A percentile compares a stretch with the other conserved stretches of the same genome.
Evolutionary conservation across 2,888 invertebrate genomes (phyloP).

Genomic region (Dryobotodes eremita): DNA sequence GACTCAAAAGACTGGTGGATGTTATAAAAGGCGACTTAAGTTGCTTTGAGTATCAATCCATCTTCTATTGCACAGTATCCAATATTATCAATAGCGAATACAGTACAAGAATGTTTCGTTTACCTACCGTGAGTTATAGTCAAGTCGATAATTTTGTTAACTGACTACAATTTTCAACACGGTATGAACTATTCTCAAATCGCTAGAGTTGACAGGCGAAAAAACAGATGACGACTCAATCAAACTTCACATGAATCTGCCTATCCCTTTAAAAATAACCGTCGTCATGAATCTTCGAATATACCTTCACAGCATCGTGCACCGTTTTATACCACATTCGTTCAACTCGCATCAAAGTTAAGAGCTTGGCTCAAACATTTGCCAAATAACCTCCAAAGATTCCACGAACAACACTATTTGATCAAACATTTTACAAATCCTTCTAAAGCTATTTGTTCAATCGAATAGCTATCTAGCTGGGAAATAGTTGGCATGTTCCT

Average conservation of each 20-base stretch:
- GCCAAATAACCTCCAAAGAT: constrained; percentile 53
- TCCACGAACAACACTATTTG: constrained; percentile 63
- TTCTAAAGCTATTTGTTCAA: constrained; percentile 71
- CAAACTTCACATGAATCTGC: not conserved
- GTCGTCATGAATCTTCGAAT: not conserved
- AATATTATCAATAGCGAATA: not conserved
- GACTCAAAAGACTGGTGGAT: not conserved
- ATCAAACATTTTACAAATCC: constrained; percentile 72
- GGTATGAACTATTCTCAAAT: not conserved
- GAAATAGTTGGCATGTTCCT: constrained; percentile 65
- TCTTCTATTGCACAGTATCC: not conserved
- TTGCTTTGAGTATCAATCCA: not conserved
- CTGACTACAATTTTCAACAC: not conserved
- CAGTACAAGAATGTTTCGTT: not conserved
- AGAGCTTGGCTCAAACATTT: constrained; percentile 57
- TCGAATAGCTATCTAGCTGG: constrained; percentile 70
- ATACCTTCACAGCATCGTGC: not conserved
- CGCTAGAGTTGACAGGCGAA: too few species aligned
- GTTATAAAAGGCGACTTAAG: not conserved
- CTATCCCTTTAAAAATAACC: not conserved
- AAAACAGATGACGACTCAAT: not conserved
- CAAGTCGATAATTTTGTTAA: not conserved
- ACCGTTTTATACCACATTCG: not conserved
- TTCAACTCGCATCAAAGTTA: constrained; percentile 17
- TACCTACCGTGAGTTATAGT: too few species aligned